Evolutionary conservation across 2,113 vertebrate genomes (phyloP).

Genomic region (Fulica atra): DNA sequence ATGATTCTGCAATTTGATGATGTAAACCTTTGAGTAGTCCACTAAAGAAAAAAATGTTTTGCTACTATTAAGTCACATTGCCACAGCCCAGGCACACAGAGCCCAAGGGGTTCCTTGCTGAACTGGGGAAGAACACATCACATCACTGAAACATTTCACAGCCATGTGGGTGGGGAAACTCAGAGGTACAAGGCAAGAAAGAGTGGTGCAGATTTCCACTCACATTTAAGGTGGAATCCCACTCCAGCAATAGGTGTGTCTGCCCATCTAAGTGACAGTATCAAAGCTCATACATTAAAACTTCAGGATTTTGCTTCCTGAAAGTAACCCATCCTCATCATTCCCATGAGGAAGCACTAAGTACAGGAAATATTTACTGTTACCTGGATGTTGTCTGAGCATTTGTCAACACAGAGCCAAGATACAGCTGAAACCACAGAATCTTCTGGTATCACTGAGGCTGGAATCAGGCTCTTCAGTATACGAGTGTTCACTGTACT

Average conservation of each 20-base stretch:
- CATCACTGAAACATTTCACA: not conserved
- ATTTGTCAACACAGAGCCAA: constrained; percentile 84
- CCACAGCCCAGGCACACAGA: not conserved
- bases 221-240: not conserved
- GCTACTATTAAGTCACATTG: not conserved
- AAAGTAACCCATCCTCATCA: not conserved
- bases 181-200: not conserved
- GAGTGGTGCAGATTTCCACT: not conserved
- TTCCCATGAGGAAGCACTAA: not conserved
- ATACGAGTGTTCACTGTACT: constrained; percentile 76
- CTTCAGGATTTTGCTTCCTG: not conserved
- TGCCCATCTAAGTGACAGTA: not conserved
- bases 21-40: not conserved
- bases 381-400: constrained; percentile 84
- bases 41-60: not conserved
- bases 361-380: not conserved
- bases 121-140: not conserved
- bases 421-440: constrained; percentile 85
- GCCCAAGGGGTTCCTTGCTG: not conserved
- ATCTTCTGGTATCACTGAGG: constrained; percentile 80
- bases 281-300: not conserved
- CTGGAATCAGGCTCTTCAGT: constrained; percentile 88
- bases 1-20: not conserved
- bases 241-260: not conserved
- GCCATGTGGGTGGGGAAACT: not conserved